Percentiles rank a stretch among this genome's conserved stretches.
phyloP scores from a whole-genome alignment of 2,888 invertebrate genomes.

The Lycaena phlaeas region DNA sequence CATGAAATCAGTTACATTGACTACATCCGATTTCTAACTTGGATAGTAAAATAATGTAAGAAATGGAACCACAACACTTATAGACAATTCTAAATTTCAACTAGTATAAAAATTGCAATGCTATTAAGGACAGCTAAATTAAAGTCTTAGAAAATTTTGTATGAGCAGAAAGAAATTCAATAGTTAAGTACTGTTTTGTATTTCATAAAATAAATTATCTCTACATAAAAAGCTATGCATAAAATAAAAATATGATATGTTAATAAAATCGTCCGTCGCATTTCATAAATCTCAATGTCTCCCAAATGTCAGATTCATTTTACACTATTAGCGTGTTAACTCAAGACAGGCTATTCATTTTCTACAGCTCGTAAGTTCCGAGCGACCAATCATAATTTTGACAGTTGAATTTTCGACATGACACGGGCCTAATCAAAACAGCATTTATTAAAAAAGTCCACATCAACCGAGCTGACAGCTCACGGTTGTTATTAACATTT shows the following conservation, averaged over 20 bases:
- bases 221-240: neutral
- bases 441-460: slow-evolving; percentile 67
- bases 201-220: neutral
- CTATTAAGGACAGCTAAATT: no score
- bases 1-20: no score
- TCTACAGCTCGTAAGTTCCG: slow-evolving; percentile 47
- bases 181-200: no score
- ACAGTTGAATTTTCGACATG: slow-evolving; percentile 73
- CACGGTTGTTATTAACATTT: slow-evolving; percentile 65
- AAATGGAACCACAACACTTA: no score
- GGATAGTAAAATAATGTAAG: no score
- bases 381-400: slow-evolving; percentile 72
- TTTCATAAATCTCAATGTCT: neutral
- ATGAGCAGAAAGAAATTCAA: no score
- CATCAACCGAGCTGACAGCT: slow-evolving; percentile 68
- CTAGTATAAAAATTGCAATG: no score
- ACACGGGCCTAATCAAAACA: slow-evolving; percentile 76
- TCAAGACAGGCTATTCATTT: slow-evolving; percentile 31
- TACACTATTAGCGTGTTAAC: slow-evolving; percentile 7
- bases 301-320: neutral
- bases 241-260: slow-evolving; percentile 13
- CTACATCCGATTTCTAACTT: no score
- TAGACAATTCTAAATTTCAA: no score
- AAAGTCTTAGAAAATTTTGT: no score
- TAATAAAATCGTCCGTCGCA: slow-evolving; percentile 20